phyloP scores from a whole-genome alignment of 2,888 invertebrate species.

The Lordiphosa andalusiaca region DNA sequence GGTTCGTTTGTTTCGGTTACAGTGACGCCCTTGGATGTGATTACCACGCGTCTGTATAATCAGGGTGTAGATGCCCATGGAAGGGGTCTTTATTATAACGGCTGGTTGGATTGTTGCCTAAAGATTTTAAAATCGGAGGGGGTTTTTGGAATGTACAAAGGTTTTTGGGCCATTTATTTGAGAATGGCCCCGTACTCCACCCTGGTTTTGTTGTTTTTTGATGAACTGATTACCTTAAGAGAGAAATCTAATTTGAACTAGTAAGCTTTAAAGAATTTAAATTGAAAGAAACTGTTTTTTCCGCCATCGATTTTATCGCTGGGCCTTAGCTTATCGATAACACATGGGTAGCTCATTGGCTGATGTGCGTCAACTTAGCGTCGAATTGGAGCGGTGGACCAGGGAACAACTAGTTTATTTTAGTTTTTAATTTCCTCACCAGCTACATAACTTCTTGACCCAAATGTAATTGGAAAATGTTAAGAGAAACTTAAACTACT shows the following conservation, averaged over 20 bases:
- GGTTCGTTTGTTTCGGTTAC: slow-evolving; percentile 89
- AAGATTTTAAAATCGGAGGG: slow-evolving; percentile 90
- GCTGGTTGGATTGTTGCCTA: slow-evolving; percentile 87
- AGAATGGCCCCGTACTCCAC: slow-evolving; percentile 95
- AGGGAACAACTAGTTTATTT: no score
- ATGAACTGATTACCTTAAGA: slow-evolving; percentile 82
- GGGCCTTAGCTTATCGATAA: no score
- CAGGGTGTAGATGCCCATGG: slow-evolving; percentile 87
- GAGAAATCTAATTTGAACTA: slow-evolving; percentile 47
- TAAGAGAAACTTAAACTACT: no score
- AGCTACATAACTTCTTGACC: no score
- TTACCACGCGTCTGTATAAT: slow-evolving; percentile 92
- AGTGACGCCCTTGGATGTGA: slow-evolving; percentile 94
- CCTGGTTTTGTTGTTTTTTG: slow-evolving; percentile 93
- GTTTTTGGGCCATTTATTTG: slow-evolving; percentile 91
- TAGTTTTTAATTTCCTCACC: no score
- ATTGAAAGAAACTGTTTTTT: no score
- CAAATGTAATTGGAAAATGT: no score
- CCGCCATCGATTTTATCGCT: no score
- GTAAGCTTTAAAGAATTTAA: no score
- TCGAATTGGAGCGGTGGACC: no score
- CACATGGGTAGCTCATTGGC: no score
- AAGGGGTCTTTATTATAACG: slow-evolving; percentile 86
- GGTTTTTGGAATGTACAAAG: slow-evolving; percentile 91
- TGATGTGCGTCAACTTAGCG: no score